Evolutionary conservation across 2,797 vertebrate species (phyloP).

Genomic region (Luscinia megarhynchos): DNA sequence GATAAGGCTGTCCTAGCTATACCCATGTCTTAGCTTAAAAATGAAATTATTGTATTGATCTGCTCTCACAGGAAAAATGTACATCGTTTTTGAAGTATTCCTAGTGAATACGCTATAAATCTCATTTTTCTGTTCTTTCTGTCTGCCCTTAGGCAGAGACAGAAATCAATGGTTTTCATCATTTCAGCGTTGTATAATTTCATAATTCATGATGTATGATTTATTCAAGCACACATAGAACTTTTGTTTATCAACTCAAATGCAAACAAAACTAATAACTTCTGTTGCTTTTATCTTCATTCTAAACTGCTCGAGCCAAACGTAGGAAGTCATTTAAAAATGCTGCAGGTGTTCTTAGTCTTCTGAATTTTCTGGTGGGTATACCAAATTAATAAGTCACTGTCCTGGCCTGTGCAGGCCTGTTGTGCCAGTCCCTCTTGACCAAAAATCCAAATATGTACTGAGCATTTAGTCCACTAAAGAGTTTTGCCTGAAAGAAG

Average conservation of each 20-base stretch:
- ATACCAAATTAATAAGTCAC: background rate
- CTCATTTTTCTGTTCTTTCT: conserved; percentile 48
- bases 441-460: background rate
- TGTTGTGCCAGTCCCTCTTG: background rate
- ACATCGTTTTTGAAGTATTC: conserved; percentile 23
- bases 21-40: conserved; percentile 25
- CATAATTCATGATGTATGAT: conserved; percentile 54
- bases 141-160: conserved; percentile 55
- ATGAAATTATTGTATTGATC: conserved; percentile 50
- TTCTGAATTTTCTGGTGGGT: background rate
- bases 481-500: background rate
- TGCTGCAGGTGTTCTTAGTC: background rate
- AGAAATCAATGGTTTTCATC: conserved; percentile 62
- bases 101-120: conserved; percentile 8
- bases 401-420: background rate
- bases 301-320: background rate
- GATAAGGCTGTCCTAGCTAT: background rate
- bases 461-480: background rate
- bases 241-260: conserved; percentile 47
- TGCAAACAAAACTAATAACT: conserved; percentile 39
- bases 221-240: conserved; percentile 55
- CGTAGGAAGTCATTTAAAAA: background rate
- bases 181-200: background rate
- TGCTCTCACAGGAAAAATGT: conserved; percentile 37
- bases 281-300: background rate